A percentile compares a stretch with the other conserved stretches of the same genome.
Conservation (phyloP, 2,888 invertebrate species). For the Aethes cnicana region DNA sequence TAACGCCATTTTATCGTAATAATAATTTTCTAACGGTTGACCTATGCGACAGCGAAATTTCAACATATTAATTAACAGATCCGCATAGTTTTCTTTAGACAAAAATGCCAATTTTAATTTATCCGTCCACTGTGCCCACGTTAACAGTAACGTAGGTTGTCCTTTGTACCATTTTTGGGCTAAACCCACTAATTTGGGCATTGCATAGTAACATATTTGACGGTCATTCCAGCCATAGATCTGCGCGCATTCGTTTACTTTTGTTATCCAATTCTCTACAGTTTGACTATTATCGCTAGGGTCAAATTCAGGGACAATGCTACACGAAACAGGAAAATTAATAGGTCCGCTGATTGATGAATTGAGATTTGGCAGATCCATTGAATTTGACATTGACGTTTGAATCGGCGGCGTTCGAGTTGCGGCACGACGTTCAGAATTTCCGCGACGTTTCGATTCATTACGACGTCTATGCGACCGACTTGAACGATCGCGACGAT, state of each 20-base stretch:
- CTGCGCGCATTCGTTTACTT: conserved; percentile 33
- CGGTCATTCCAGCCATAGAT: conserved; percentile 37
- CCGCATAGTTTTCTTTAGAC: conserved; percentile 36
- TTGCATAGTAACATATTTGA: conserved; percentile 34
- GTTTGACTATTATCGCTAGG: conserved; percentile 34
- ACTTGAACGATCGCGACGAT: too few relatives aligned
- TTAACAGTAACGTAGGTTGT: conserved; percentile 34
- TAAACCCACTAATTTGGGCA: conserved; percentile 35
- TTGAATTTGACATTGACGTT: too few relatives aligned
- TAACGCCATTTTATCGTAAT: conserved; percentile 36
- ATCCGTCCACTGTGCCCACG: conserved; percentile 37
- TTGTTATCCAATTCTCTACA: conserved; percentile 34
- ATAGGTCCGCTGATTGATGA: too few relatives aligned
- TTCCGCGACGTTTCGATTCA: too few relatives aligned
- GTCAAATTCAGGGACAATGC: conserved; percentile 37
- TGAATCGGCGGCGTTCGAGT: too few relatives aligned
- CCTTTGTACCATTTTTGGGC: conserved; percentile 38
- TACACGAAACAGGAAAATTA: too few relatives aligned
- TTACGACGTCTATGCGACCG: too few relatives aligned
- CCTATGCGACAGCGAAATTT: conserved; percentile 34
- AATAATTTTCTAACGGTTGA: conserved; percentile 34
- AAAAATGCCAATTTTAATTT: conserved; percentile 37
- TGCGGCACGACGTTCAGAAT: too few relatives aligned
- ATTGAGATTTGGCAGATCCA: too few relatives aligned
- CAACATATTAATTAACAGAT: conserved; percentile 32